These are phyloP conservation scores for Smutsia gigantea DNA, from an alignment of 2,797 vertebrate genomes.

Conservation along the genomic window DNA sequence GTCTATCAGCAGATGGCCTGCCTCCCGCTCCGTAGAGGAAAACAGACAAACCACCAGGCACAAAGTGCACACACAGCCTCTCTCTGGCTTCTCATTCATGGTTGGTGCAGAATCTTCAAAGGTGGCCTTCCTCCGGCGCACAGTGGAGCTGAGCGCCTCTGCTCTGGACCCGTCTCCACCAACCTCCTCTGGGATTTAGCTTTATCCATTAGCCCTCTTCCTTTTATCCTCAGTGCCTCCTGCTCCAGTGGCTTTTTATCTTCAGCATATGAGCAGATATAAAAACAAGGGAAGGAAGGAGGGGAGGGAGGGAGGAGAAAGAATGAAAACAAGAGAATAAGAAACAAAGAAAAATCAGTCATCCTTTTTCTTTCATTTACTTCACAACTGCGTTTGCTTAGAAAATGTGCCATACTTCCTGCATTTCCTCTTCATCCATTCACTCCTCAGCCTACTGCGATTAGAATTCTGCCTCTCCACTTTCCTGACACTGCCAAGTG, in stretches of 20 bases:
- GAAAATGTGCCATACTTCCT: not conserved
- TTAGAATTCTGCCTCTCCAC: constrained; percentile 23
- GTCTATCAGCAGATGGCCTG: not conserved
- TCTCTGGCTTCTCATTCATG: too few relatives aligned
- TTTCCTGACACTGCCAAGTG: constrained; percentile 38
- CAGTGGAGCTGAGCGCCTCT: not conserved
- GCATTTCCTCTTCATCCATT: not conserved
- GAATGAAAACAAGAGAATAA: not conserved
- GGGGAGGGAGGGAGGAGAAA: not conserved
- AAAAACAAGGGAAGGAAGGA: not conserved
- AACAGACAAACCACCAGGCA: not conserved
- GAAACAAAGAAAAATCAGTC: too few relatives aligned
- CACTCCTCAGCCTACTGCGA: not conserved
- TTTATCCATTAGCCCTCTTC: not conserved
- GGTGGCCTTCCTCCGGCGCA: not conserved
- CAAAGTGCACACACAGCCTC: not conserved
- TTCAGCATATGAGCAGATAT: not conserved
- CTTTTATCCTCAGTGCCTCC: not conserved
- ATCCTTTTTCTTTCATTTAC: not conserved
- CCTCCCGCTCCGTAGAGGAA: not conserved
- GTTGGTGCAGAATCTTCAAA: accelerated
- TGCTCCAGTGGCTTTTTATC: not conserved
- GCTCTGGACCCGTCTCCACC: not conserved
- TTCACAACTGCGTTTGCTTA: not conserved
- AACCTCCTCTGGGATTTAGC: not conserved